Conservation (phyloP, 2,113 vertebrate genomes). For the Sprattus sprattus region DNA sequence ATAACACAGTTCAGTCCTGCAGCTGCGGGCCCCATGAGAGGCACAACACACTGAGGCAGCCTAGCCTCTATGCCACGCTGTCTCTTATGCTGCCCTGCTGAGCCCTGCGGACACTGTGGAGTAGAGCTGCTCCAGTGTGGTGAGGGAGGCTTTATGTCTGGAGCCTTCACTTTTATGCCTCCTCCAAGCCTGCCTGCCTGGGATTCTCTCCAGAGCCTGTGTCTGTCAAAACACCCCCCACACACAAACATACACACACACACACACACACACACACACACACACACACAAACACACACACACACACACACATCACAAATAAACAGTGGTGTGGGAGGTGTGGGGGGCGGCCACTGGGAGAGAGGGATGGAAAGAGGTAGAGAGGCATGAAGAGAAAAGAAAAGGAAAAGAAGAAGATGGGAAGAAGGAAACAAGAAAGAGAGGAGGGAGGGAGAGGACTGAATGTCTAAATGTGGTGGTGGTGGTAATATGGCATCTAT, state of each 20-base stretch:
- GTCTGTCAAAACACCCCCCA: conserved; percentile 22
- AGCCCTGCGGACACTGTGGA: not conserved
- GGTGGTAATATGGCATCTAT: not conserved
- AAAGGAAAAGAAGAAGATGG: not conserved
- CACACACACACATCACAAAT: not conserved
- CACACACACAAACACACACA: not conserved
- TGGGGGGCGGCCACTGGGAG: not conserved
- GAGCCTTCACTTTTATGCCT: not conserved
- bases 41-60: not conserved
- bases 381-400: not conserved
- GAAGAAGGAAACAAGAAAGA: not conserved
- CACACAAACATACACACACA: not conserved
- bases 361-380: not conserved
- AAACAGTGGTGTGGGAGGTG: not conserved
- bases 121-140: not conserved
- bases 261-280: not conserved
- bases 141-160: not conserved
- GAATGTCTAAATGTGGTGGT: not conserved
- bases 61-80: not conserved
- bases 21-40: not conserved
- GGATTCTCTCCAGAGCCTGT: not conserved
- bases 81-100: not conserved
- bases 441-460: not conserved
- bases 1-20: not conserved
- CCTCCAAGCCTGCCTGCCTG: not conserved